Conservation (phyloP, 2,888 invertebrate species). For the Temnothorax unifasciatus region DNA sequence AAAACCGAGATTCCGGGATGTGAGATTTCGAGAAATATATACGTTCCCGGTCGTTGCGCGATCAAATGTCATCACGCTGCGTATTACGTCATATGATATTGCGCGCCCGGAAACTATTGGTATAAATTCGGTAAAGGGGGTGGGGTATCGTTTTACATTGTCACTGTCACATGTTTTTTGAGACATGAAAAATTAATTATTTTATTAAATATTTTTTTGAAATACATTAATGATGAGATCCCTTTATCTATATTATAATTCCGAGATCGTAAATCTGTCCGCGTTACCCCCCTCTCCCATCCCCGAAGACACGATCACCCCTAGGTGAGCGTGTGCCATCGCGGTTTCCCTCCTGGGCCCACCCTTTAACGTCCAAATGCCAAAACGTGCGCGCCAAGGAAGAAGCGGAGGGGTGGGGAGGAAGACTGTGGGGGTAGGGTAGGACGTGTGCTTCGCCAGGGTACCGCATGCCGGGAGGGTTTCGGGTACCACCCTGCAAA, state of each 20-base stretch:
- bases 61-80: neutral
- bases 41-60: neutral
- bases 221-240: neutral
- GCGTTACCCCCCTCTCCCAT: too few relatives aligned
- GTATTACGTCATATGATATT: neutral
- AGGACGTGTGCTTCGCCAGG: constrained; percentile 63
- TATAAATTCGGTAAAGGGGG: neutral
- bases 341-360: neutral
- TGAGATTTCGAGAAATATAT: constrained; percentile 32
- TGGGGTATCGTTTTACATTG: neutral
- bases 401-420: constrained; percentile 8
- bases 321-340: neutral
- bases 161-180: neutral
- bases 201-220: neutral
- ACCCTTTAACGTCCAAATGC: constrained; percentile 20
- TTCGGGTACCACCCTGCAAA: constrained; percentile 65
- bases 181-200: neutral
- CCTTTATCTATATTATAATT: neutral
- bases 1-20: constrained; percentile 46
- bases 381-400: neutral
- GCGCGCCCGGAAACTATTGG: too few relatives aligned
- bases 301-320: neutral
- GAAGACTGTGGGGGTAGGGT: constrained; percentile 23
- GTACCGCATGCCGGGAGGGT: constrained; percentile 61
- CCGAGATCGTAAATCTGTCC: too few relatives aligned